A percentile compares a stretch with the other conserved stretches of the same genome.
Evolutionary conservation across 2,888 invertebrate species (phyloP).

Genomic region (Mythimna ferrago): DNA sequence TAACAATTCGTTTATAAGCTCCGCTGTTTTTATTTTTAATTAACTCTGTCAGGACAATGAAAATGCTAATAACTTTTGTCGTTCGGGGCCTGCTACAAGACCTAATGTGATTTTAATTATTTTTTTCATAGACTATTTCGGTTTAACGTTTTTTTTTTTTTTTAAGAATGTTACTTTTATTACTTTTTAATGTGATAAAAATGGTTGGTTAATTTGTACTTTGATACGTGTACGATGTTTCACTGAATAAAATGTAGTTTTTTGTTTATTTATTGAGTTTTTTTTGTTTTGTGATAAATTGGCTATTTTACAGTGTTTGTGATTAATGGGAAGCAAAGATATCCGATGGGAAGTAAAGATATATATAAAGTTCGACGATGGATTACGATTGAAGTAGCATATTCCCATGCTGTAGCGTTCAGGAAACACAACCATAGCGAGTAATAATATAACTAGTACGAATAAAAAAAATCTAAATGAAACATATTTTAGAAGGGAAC

Average conservation of each 20-base stretch:
- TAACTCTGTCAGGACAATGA: conserved; percentile 38
- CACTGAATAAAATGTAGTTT: neutral
- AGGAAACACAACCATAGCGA: too few species aligned
- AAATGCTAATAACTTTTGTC: conserved; percentile 46
- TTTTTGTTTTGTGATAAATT: too few species aligned
- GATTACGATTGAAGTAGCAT: too few species aligned
- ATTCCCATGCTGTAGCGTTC: too few species aligned
- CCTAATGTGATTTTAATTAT: conserved; percentile 56
- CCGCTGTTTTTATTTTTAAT: conserved; percentile 42
- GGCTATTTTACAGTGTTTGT: too few species aligned
- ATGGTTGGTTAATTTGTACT: conserved; percentile 11
- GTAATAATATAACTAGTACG: too few species aligned
- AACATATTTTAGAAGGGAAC: too few species aligned
- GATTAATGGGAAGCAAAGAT: too few species aligned
- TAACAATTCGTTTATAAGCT: conserved; percentile 35
- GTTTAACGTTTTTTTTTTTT: conserved; percentile 9
- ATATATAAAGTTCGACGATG: too few species aligned
- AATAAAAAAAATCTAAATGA: too few species aligned
- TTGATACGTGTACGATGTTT: neutral
- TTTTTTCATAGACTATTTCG: conserved; percentile 28
- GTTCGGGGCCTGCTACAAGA: conserved; percentile 8
- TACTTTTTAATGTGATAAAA: conserved; percentile 19
- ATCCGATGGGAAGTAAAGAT: too few species aligned
- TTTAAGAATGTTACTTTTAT: conserved; percentile 17
- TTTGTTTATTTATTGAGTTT: too few species aligned